Base-by-base conservation (phyloP, 2,888 invertebrate genomes). In the Hirtodrosophila alboralis region DNA sequence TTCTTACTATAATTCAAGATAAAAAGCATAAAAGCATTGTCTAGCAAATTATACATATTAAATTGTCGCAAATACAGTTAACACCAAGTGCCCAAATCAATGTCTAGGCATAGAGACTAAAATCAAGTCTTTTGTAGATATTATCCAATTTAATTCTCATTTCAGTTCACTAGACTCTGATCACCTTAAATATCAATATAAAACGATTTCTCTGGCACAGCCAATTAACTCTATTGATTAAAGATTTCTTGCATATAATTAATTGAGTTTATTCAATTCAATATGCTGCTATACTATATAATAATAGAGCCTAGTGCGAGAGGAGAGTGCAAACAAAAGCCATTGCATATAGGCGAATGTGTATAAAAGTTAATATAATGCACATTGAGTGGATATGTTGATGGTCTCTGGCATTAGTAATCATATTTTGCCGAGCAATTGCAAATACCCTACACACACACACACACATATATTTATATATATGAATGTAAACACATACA, bases 401-500 rank as follows among this genome's bases (percentile, higher is more conserved):
- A 36, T 41, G 68, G 70, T 62, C 75, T 57, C 61, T 66, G 84
- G 85, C 84, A 78, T 83, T 83, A 75, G 84, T 79, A 85, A 85
- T 83, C 79, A 85, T 85, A 83, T 83, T 85, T 85, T 75, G 75
- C 75, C 64, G 62, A 79, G 84, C 75, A 78, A 70, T 81, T 69
- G 74, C 69, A 69, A 66, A 84, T 84, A 71, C 59, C 60, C 54
- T 28, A 38, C 63, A 48, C 30, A 64, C 34, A 56, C 36, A 51
- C 23, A 51, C 6, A 36, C 23, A 58, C 13, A 41, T 26, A 54
- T 7, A 18, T 5, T 4, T 5, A 18, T 2, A 2, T 2, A 58
- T 6, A 40, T 18, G 7, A 2, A 26, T 2, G 28, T 8, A 33
- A 12, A 14, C 21, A 34, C 36, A 56, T 8, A 37, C 8, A 38